These are phyloP conservation scores for Philaethria dido DNA, from an alignment of 2,888 invertebrate species.

Conservation along the genomic window DNA sequence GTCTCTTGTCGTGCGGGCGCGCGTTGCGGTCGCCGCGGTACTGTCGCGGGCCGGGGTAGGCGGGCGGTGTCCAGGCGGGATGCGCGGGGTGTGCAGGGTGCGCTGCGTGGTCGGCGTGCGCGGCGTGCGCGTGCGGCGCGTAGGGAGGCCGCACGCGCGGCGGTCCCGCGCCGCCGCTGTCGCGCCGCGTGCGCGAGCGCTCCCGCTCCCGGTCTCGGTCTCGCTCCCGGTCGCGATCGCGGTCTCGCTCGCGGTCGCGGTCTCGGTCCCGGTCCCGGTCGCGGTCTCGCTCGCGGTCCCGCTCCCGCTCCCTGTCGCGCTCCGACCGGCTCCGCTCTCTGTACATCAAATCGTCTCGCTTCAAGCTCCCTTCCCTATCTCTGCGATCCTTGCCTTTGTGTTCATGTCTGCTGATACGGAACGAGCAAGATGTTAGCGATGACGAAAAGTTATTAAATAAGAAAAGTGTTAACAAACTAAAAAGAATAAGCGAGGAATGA, in stretches of 20 bases:
- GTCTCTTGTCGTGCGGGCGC: slow-evolving; percentile 86
- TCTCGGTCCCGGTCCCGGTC: slow-evolving; percentile 84
- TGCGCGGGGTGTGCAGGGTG: slow-evolving; percentile 50
- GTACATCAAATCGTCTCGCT: slow-evolving; percentile 81
- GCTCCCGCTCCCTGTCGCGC: slow-evolving; percentile 83
- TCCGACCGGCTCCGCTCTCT: slow-evolving; percentile 78
- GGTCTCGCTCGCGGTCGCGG: slow-evolving; percentile 75
- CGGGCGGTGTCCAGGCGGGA: slow-evolving; percentile 68
- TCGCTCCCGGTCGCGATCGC: slow-evolving; percentile 84
- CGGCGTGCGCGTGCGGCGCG: slow-evolving; percentile 51
- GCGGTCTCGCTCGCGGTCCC: slow-evolving; percentile 84
- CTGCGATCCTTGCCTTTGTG: slow-evolving; percentile 79
- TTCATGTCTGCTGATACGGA: slow-evolving; percentile 79
- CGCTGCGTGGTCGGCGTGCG: slow-evolving; percentile 49
- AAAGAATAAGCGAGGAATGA: slow-evolving; percentile 30
- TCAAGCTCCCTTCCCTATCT: slow-evolving; percentile 76
- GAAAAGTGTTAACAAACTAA: slow-evolving; percentile 32
- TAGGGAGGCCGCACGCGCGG: slow-evolving; percentile 60
- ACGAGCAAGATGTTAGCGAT: slow-evolving; percentile 68
- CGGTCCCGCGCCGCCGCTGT: slow-evolving; percentile 57
- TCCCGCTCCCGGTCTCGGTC: slow-evolving; percentile 80
- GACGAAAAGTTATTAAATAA: slow-evolving; percentile 43
- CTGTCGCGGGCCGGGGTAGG: slow-evolving; percentile 74
- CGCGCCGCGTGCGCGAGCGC: slow-evolving; percentile 78
- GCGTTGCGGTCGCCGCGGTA: slow-evolving; percentile 74